Conservation (phyloP, 2,113 vertebrate genomes). For the Acinonyx jubatus region DNA sequence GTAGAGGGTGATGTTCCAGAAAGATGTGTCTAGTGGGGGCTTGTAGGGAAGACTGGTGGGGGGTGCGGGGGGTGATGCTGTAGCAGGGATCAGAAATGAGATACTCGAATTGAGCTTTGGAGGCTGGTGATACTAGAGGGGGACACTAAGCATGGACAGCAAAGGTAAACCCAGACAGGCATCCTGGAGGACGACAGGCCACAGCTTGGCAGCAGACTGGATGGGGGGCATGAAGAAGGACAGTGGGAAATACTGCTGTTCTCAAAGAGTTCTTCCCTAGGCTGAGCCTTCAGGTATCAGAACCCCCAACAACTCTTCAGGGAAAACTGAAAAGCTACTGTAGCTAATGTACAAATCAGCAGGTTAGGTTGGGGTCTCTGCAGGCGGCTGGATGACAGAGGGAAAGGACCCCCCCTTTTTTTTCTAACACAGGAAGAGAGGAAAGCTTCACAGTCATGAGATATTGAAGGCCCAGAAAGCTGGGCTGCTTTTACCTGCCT, state of each 20-base stretch:
- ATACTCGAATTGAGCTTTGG: neutral
- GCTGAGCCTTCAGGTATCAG: neutral
- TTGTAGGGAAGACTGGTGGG: neutral
- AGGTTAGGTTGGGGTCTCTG: neutral
- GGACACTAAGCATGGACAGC: neutral
- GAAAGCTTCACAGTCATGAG: constrained; percentile 60
- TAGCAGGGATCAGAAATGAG: neutral
- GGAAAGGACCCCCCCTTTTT: neutral
- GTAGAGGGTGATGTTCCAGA: neutral
- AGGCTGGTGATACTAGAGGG: neutral
- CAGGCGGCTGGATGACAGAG: neutral
- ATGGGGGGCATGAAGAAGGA: neutral
- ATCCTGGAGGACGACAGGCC: neutral
- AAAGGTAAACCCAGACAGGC: neutral
- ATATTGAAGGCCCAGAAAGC: constrained; percentile 54
- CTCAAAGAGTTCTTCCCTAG: neutral
- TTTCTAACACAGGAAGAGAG: constrained; percentile 46
- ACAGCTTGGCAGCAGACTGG: neutral
- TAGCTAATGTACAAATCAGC: neutral
- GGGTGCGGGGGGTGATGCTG: neutral
- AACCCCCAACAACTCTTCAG: neutral
- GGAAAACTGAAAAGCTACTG: neutral
- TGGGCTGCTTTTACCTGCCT: constrained; percentile 70
- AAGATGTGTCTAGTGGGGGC: neutral
- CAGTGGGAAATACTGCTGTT: neutral